Evolutionary conservation across 2,888 invertebrate genomes (phyloP).

Genomic region (Pogonocherus hispidulus): DNA sequence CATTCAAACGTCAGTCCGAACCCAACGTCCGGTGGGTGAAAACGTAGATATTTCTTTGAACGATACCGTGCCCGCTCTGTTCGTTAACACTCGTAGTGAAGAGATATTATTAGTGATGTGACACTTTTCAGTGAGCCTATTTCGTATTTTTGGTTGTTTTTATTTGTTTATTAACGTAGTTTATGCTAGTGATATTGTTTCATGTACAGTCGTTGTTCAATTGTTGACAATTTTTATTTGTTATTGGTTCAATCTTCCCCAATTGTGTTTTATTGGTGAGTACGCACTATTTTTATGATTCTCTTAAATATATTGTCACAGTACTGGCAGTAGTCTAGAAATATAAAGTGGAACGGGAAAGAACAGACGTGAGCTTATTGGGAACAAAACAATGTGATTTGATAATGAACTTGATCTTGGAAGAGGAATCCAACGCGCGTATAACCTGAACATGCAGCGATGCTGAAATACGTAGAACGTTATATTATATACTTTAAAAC

Average conservation of each 20-base stretch:
- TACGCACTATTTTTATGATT: neutral
- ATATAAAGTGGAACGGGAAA: too few species aligned
- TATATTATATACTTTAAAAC: too few species aligned
- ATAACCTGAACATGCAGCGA: neutral
- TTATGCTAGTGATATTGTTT: constrained; percentile 29
- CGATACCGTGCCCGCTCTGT: constrained; percentile 17
- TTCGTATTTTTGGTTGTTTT: constrained; percentile 51
- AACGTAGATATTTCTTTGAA: constrained; percentile 25
- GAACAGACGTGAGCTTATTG: neutral
- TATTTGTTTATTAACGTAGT: constrained; percentile 39
- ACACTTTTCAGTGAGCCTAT: constrained; percentile 46
- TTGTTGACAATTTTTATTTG: constrained; percentile 22
- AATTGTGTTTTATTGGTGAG: constrained; percentile 28
- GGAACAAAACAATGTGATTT: neutral
- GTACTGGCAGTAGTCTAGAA: too few species aligned
- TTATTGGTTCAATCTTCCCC: constrained; percentile 12
- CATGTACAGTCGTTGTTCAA: constrained; percentile 16
- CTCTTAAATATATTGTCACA: neutral
- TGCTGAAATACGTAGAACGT: neutral
- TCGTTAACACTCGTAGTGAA: constrained; percentile 18
- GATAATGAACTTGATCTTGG: neutral
- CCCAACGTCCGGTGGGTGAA: constrained; percentile 53
- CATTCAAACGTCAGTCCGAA: constrained; percentile 57
- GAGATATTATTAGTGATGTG: constrained; percentile 55
- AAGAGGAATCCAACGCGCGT: neutral